Evolutionary conservation across 2,113 vertebrate species (phyloP).

Genomic region (Mus spicilegus): DNA sequence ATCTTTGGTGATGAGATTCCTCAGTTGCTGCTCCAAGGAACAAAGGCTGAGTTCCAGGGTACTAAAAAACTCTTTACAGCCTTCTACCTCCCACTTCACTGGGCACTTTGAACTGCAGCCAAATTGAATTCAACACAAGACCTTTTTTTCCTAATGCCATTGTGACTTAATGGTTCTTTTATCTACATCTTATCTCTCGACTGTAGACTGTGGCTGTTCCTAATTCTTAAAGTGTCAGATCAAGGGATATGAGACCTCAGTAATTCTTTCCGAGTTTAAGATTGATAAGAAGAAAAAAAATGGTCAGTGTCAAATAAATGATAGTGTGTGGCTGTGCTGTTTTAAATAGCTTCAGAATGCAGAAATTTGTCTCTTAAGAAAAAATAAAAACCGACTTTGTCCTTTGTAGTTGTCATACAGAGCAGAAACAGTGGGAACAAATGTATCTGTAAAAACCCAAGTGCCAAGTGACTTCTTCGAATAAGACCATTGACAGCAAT

Average conservation of each 20-base stretch:
- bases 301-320: constrained; percentile 56
- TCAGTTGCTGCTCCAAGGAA: constrained; percentile 58
- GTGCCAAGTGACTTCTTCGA: not conserved
- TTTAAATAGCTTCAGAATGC: constrained; percentile 68
- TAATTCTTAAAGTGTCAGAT: constrained; percentile 71
- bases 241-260: constrained; percentile 63
- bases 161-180: constrained; percentile 80
- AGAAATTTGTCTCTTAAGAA: constrained; percentile 46
- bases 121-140: constrained; percentile 77
- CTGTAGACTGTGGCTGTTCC: constrained; percentile 73
- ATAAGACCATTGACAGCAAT: not conserved
- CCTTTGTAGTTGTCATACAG: not conserved
- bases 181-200: constrained; percentile 77
- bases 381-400: constrained; percentile 22
- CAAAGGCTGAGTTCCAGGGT: constrained; percentile 19
- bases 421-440: constrained; percentile 41
- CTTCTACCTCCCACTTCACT: constrained; percentile 52
- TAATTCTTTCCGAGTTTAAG: constrained; percentile 76
- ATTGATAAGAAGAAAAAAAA: constrained; percentile 68
- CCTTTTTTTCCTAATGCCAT: constrained; percentile 56
- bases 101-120: constrained; percentile 78
- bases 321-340: constrained; percentile 45
- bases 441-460: constrained; percentile 5
- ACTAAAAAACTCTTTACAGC: constrained; percentile 70
- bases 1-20: constrained; percentile 30